These are phyloP conservation scores for Sardina pilchardus DNA, from an alignment of 2,113 vertebrate genomes.

Conservation along the genomic window DNA sequence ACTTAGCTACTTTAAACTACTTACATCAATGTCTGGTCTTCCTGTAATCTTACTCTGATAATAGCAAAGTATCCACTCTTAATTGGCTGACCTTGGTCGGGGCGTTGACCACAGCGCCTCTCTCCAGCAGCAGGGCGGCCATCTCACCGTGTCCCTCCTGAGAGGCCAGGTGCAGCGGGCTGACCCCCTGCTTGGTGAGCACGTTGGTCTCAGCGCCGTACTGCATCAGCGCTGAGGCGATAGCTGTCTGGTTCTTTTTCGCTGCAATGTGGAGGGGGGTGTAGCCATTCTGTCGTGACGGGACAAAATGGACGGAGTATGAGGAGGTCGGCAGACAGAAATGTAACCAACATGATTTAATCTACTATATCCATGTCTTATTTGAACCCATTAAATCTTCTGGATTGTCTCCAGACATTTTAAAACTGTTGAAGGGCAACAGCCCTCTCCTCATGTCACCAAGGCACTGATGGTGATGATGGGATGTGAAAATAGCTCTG, in stretches of 20 bases:
- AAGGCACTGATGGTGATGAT: too few species aligned
- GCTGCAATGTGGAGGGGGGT: conserved; percentile 95
- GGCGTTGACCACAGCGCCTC: conserved; percentile 83
- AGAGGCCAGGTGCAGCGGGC: conserved; percentile 88
- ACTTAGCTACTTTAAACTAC: too few species aligned
- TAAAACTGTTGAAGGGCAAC: neutral
- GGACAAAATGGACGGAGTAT: neutral
- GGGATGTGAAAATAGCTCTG: neutral
- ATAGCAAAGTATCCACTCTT: neutral
- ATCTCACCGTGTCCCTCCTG: conserved; percentile 92
- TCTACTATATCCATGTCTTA: too few species aligned
- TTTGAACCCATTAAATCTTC: too few species aligned
- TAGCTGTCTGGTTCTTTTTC: conserved; percentile 94
- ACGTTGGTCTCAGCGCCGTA: conserved; percentile 88
- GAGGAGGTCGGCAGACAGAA: neutral
- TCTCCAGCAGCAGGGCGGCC: conserved; percentile 85
- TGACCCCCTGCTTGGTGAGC: conserved; percentile 92
- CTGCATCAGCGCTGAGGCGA: conserved; percentile 82
- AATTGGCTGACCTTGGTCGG: conserved; percentile 81
- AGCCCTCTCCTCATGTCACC: neutral
- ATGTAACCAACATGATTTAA: neutral
- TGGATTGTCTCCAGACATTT: too few species aligned
- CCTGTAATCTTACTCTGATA: neutral
- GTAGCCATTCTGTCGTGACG: conserved; percentile 84
- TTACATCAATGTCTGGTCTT: neutral